Evolutionary conservation across 2,888 invertebrate species (phyloP), one percentile per base, ranked within the genome.

Genomic region (Smittia sp.): DNA sequence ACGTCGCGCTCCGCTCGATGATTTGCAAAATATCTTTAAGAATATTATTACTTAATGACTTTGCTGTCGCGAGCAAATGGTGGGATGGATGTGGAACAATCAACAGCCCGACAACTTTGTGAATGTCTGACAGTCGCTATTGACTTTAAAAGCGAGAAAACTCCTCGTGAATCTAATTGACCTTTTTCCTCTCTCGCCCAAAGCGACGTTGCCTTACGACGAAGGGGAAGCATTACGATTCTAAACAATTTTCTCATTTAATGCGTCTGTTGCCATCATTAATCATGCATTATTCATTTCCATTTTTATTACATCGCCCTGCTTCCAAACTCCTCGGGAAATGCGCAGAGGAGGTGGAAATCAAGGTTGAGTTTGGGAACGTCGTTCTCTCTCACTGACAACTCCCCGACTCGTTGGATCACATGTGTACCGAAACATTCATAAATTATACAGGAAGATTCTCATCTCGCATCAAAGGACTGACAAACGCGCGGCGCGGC

Each of bases 341-440:
- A 32, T 32, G 32, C 32, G 32, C 32, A 9, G 3, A 9, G 32
- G 9, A 32, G n/a, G n/a, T 32, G 32, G 27, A 25, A 63, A 63
- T 63, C 63, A 63, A 63, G 63, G 63, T 63, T 63, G 63, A 63
- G n/a, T n/a, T n/a, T n/a, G n/a, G n/a, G n/a, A n/a, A n/a, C n/a
- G n/a, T n/a, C n/a, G n/a, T n/a, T n/a, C n/a, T n/a, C n/a, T n/a
- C n/a, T n/a, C n/a, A n/a, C n/a, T n/a, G n/a, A n/a, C n/a, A 6
- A 6, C 62, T n/a, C 62, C 18, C 15, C 52, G 15, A 52, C 15
- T 52, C 52, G 9, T 52, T 52, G n/a, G 15, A n/a, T n/a, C 62
- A 62, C 62, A 62, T 62, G 62, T 62, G 62, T 24, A 15, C 24
- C 20, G 22, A 4, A 25, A 24, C 20, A 20, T 18, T 22, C 25